Conservation (phyloP, 1,140 invertebrate species). For the Brachionus manjavacas region DNA sequence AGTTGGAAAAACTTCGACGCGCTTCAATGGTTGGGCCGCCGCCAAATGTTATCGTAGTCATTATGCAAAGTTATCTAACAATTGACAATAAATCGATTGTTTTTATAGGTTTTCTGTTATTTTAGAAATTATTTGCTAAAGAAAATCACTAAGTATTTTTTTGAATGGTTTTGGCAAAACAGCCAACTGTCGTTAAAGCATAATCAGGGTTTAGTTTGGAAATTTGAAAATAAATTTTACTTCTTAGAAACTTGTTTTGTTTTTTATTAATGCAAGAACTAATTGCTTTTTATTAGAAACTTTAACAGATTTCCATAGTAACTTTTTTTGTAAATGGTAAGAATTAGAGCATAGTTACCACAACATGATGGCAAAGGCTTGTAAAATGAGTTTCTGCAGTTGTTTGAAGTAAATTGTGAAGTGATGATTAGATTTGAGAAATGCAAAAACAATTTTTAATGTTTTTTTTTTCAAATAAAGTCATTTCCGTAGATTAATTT, state of each 20-base stretch:
- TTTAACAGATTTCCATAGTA: constrained; percentile 35
- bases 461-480: not conserved
- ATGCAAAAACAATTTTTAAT: not conserved
- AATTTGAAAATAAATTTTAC: not conserved
- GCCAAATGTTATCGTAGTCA: constrained; percentile 55
- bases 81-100: not conserved
- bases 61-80: constrained; percentile 43
- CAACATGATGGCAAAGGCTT: not conserved
- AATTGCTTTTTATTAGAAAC: constrained; percentile 37
- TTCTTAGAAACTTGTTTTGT: constrained; percentile 31
- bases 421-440: not conserved
- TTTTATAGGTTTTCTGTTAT: not conserved
- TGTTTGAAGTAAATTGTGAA: not conserved
- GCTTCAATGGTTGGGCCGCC: constrained; percentile 55
- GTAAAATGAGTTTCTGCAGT: not conserved
- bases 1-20: constrained; percentile 51
- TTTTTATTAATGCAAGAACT: constrained; percentile 16
- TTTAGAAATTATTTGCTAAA: not conserved
- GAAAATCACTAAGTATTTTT: not conserved
- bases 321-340: constrained; percentile 17
- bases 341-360: constrained; percentile 32
- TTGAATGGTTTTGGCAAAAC: not conserved
- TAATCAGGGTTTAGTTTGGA: constrained; percentile 7
- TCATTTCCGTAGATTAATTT: not conserved
- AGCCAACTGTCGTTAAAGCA: not conserved